A percentile compares a stretch with the other conserved stretches of the same genome.
These are phyloP conservation scores for Crotalus helleri DNA, from an alignment of 2,113 vertebrate species.

Conservation along the genomic window DNA sequence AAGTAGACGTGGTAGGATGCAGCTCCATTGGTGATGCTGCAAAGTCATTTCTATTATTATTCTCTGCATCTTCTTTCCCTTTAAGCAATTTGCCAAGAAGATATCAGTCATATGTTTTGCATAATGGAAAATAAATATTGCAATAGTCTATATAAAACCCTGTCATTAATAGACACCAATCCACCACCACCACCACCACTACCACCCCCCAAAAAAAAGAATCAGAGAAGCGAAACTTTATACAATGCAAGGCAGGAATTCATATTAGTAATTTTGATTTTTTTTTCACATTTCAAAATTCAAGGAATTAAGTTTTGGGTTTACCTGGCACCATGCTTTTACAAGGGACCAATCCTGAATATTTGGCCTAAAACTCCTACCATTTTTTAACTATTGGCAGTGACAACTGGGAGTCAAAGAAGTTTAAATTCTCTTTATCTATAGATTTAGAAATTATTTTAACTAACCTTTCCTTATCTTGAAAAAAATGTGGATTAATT, in stretches of 20 bases:
- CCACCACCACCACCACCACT: background rate
- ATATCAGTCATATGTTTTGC: background rate
- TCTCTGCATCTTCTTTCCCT: background rate
- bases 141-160: background rate
- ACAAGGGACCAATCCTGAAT: background rate
- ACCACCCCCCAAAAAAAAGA: background rate
- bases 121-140: background rate
- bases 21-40: background rate
- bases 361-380: background rate
- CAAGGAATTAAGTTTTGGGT: background rate
- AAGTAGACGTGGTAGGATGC: background rate
- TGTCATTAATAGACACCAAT: background rate
- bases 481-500: background rate
- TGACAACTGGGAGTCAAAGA: background rate
- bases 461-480: background rate
- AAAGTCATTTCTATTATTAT: background rate
- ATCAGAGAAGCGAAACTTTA: accelerated
- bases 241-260: background rate
- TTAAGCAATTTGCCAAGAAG: background rate
- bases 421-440: background rate
- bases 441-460: background rate
- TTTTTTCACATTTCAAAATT: background rate
- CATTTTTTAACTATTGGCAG: background rate
- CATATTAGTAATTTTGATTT: background rate
- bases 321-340: background rate